Evolutionary conservation across 2,888 invertebrate genomes (phyloP).

Genomic region (Steinernema scapterisci): DNA sequence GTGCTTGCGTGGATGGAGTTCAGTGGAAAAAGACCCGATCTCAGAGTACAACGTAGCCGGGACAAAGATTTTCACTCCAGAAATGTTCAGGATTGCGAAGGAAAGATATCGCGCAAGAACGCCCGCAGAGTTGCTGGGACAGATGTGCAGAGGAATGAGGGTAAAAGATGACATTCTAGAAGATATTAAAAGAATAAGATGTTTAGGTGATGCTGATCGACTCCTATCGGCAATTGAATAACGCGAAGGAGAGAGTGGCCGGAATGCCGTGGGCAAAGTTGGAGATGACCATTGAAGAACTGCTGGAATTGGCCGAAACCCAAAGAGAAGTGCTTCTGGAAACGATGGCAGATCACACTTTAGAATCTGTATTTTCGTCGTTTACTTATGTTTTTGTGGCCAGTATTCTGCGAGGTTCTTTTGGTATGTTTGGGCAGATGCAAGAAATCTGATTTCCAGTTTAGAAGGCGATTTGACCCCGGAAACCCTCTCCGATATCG

Average conservation of each 20-base stretch:
- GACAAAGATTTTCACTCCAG: slow-evolving; percentile 49
- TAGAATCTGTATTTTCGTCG: slow-evolving; percentile 55
- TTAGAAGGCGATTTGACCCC: slow-evolving; percentile 72
- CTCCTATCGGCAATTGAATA: slow-evolving; percentile 37
- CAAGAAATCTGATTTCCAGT: slow-evolving; percentile 29
- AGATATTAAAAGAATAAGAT: no score
- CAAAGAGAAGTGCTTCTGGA: slow-evolving; percentile 36
- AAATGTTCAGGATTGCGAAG: slow-evolving; percentile 48
- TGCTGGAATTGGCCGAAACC: slow-evolving; percentile 36
- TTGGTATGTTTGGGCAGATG: slow-evolving; percentile 40
- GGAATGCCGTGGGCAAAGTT: slow-evolving; percentile 39
- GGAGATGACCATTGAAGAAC: slow-evolving; percentile 34
- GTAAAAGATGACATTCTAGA: no score
- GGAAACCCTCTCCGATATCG: slow-evolving; percentile 77
- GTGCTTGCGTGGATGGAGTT: slow-evolving; percentile 61
- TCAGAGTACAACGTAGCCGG: slow-evolving; percentile 57
- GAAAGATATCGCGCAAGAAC: slow-evolving; percentile 34
- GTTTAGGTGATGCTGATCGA: slow-evolving; percentile 44
- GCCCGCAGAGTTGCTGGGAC: background rate
- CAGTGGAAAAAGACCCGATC: slow-evolving; percentile 57
- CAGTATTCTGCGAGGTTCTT: slow-evolving; percentile 56
- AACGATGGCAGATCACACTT: slow-evolving; percentile 48
- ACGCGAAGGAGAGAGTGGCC: slow-evolving; percentile 36
- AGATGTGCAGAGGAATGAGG: slow-evolving; percentile 43
- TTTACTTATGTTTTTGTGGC: slow-evolving; percentile 62